These are phyloP conservation scores for Ophion ventricosus DNA, from an alignment of 2,888 invertebrate species.

Conservation along the genomic window DNA sequence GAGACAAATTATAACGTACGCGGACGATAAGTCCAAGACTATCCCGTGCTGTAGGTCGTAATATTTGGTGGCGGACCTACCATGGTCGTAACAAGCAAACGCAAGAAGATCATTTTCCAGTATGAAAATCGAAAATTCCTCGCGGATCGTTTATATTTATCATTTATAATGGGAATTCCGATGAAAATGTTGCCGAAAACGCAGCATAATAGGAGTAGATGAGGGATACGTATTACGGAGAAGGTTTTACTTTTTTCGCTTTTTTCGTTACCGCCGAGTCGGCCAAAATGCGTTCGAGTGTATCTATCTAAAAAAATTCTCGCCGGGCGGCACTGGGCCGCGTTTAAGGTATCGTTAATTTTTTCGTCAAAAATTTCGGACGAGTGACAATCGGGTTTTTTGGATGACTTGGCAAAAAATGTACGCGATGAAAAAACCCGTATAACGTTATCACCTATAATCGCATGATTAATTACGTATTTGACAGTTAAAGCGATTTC, in stretches of 20 bases:
- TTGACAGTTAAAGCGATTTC: slow-evolving; percentile 83
- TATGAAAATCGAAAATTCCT: slow-evolving; percentile 46
- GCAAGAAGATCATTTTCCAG: slow-evolving; percentile 34
- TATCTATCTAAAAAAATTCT: no score
- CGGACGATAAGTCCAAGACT: no score
- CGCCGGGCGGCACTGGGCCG: no score
- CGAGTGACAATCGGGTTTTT: neutral
- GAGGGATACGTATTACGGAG: slow-evolving; percentile 38
- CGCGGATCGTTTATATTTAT: neutral
- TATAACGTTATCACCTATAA: slow-evolving; percentile 77
- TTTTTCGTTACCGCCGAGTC: neutral
- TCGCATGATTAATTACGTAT: slow-evolving; percentile 82
- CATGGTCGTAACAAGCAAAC: slow-evolving; percentile 39
- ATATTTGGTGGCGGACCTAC: slow-evolving; percentile 11
- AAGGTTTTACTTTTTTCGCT: neutral
- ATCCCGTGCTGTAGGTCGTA: no score
- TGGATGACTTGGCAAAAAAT: slow-evolving; percentile 13
- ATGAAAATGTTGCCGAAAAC: slow-evolving; percentile 53
- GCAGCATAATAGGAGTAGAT: slow-evolving; percentile 56
- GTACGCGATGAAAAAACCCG: slow-evolving; percentile 76
- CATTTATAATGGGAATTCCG: slow-evolving; percentile 55
- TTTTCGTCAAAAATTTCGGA: neutral
- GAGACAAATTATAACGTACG: no score
- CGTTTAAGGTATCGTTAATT: slow-evolving; percentile 2
- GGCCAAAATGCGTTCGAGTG: neutral